Conservation (phyloP, 2,113 vertebrate species). For the Istiophorus platypterus region DNA sequence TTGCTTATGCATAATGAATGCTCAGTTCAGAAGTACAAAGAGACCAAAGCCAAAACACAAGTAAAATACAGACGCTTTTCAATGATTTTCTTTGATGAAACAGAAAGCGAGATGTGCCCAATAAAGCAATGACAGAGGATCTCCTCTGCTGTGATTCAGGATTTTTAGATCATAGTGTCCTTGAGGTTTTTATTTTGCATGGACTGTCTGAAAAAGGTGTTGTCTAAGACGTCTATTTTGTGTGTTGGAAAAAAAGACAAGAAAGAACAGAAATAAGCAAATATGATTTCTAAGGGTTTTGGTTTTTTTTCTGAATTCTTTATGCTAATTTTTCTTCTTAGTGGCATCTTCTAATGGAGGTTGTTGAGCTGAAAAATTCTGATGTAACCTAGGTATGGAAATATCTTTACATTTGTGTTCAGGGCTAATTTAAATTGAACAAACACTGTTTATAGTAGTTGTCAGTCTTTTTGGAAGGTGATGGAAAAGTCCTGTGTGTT, state of each 20-base stretch:
- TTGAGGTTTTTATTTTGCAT: slow-evolving; percentile 14
- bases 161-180: slow-evolving; percentile 19
- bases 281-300: background rate
- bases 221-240: background rate
- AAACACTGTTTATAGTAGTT: background rate
- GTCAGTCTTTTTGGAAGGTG: background rate
- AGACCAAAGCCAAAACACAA: slow-evolving; percentile 41
- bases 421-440: background rate
- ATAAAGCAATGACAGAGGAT: slow-evolving; percentile 23
- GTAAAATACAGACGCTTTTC: background rate
- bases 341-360: background rate
- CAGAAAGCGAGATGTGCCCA: background rate
- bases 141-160: slow-evolving; percentile 37
- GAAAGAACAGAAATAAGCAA: background rate
- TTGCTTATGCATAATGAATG: slow-evolving; percentile 72
- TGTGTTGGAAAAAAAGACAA: background rate
- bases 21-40: slow-evolving; percentile 66
- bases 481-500: slow-evolving; percentile 16
- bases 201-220: slow-evolving; percentile 1
- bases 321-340: background rate
- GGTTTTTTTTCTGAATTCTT: background rate
- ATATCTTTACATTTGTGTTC: background rate
- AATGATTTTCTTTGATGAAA: slow-evolving; percentile 38
- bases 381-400: background rate
- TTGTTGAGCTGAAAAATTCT: background rate